Evolutionary conservation across 2,888 invertebrate genomes (phyloP).

Genomic region (Sesia apiformis): DNA sequence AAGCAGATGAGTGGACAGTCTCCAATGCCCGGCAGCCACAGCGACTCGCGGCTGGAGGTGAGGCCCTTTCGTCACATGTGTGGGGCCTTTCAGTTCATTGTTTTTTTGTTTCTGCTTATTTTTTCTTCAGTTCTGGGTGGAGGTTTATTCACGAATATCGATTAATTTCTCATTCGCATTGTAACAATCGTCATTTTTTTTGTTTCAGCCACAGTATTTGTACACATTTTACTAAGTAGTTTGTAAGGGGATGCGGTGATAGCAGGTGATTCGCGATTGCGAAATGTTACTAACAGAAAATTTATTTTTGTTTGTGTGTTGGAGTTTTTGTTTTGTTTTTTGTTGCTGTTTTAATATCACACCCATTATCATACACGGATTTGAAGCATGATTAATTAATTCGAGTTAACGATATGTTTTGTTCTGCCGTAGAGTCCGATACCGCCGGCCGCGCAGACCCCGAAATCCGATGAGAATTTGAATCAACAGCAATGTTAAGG

Average conservation of each 20-base stretch:
- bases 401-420: constrained; percentile 12
- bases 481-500: constrained; percentile 78
- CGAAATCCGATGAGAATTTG: constrained; percentile 83
- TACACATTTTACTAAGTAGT: constrained; percentile 64
- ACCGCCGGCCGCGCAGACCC: constrained; percentile 74
- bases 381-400: constrained; percentile 1
- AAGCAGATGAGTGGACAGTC: constrained; percentile 79
- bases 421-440: constrained; percentile 79
- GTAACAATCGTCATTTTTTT: constrained; percentile 25
- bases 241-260: constrained; percentile 1
- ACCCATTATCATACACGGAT: not conserved
- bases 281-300: constrained; percentile 16
- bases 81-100: constrained; percentile 15
- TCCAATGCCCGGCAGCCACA: constrained; percentile 48
- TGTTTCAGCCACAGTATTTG: constrained; percentile 71
- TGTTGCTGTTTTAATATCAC: not conserved
- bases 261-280: constrained; percentile 5
- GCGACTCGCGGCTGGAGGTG: constrained; percentile 68
- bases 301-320: constrained; percentile 11
- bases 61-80: constrained; percentile 27
- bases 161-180: constrained; percentile 14
- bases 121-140: constrained; percentile 31
- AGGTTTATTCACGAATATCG: constrained; percentile 19
- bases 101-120: constrained; percentile 2
- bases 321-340: constrained; percentile 8